A percentile compares a stretch with the other conserved stretches of the same genome.
These are phyloP conservation scores for Oreochromis spilurus DNA, from an alignment of 2,113 vertebrate species.

Conservation along the genomic window DNA sequence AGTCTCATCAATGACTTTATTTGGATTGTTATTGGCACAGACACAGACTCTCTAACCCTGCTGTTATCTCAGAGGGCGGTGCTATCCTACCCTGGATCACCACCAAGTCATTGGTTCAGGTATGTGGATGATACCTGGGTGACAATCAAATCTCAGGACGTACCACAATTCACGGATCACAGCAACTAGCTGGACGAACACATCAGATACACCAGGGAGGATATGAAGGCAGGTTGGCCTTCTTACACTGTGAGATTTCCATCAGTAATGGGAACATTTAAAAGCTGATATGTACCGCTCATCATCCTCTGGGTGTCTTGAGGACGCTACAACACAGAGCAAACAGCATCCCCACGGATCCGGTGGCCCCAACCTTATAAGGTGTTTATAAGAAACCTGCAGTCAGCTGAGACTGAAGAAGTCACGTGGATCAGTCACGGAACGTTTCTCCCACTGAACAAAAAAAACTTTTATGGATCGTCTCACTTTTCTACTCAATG, in stretches of 20 bases:
- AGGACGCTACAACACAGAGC: rapidly evolving
- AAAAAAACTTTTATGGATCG: rapidly evolving
- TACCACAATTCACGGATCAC: not conserved
- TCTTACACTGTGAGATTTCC: not conserved
- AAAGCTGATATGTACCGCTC: no score
- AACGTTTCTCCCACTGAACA: not conserved
- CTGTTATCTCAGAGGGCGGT: rapidly evolving
- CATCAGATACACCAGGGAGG: rapidly evolving
- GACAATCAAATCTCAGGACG: not conserved
- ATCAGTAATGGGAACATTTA: rapidly evolving
- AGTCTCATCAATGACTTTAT: rapidly evolving
- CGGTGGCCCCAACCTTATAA: rapidly evolving
- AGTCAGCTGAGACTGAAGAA: not conserved
- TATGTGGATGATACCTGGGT: not conserved
- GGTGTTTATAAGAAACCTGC: not conserved
- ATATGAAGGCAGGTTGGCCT: rapidly evolving
- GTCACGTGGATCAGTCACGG: rapidly evolving
- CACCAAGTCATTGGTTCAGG: not conserved
- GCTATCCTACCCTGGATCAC: not conserved
- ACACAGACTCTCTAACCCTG: not conserved
- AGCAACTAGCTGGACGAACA: rapidly evolving
- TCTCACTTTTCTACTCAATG: rapidly evolving
- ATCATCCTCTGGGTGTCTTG: rapidly evolving
- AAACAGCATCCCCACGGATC: rapidly evolving
- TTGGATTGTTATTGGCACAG: not conserved